Evolutionary conservation across 2,113 vertebrate genomes (phyloP).

Genomic region (Casuarius casuarius): DNA sequence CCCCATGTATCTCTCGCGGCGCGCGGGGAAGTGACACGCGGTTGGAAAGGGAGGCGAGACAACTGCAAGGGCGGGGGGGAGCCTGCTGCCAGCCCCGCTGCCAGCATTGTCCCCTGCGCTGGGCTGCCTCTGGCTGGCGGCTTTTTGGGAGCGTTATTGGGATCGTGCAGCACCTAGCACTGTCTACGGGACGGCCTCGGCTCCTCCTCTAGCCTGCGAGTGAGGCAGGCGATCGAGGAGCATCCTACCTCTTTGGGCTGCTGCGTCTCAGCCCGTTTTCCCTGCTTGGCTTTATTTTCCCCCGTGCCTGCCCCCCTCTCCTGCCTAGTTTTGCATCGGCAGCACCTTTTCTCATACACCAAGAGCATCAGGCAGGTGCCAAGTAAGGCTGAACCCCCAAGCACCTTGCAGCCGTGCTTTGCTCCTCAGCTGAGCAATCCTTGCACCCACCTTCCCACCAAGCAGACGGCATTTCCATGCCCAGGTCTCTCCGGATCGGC

Average conservation of each 20-base stretch:
- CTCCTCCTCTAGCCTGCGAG: background rate
- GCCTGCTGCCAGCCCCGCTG: background rate
- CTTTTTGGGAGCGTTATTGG: background rate
- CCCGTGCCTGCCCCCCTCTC: fast-evolving
- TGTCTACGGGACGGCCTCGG: fast-evolving
- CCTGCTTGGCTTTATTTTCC: too few species aligned
- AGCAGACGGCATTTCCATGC: too few species aligned
- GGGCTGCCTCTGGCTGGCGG: background rate
- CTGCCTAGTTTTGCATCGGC: background rate
- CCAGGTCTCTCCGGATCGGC: too few species aligned
- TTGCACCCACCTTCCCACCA: too few species aligned
- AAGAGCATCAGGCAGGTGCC: background rate
- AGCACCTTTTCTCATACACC: fast-evolving
- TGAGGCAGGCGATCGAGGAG: background rate
- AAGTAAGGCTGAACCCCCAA: too few species aligned
- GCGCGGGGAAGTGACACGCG: background rate
- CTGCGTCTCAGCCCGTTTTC: too few species aligned
- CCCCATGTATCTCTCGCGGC: background rate
- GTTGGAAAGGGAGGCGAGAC: background rate
- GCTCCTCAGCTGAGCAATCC: too few species aligned
- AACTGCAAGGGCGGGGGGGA: background rate
- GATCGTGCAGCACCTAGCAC: background rate
- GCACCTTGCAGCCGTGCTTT: too few species aligned
- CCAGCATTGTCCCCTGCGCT: fast-evolving
- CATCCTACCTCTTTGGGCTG: too few species aligned